Percentiles rank a stretch among this genome's conserved stretches.
Evolutionary conservation across 1,140 invertebrate species (phyloP).

Genomic region (Camponotus floridanus): DNA sequence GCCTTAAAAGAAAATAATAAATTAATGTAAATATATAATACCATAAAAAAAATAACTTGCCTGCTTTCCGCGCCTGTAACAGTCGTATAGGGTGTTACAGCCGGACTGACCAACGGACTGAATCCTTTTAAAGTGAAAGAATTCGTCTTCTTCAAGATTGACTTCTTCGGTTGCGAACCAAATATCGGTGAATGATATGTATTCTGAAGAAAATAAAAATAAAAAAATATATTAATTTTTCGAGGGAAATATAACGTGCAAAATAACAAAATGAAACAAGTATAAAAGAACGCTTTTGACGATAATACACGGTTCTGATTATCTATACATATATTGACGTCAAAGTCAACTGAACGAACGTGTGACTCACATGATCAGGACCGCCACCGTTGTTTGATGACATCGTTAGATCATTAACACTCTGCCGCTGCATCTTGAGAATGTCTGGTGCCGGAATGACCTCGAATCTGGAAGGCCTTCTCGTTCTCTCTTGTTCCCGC

Average conservation of each 20-base stretch:
- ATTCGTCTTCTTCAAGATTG: constrained; percentile 96
- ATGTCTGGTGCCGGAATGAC: constrained; percentile 90
- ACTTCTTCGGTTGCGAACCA: constrained; percentile 91
- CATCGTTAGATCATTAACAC: constrained; percentile 83
- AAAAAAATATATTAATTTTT: neutral
- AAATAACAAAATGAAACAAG: neutral
- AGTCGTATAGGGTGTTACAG: constrained; percentile 92
- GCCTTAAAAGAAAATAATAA: neutral
- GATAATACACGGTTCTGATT: neutral
- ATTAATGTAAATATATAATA: neutral
- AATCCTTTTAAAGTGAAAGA: constrained; percentile 93
- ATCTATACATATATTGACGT: constrained; percentile 53
- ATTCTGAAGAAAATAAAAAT: constrained; percentile 72
- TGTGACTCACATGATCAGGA: constrained; percentile 80
- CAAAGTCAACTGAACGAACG: constrained; percentile 29
- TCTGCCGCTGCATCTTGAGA: constrained; percentile 86
- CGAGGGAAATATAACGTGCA: neutral
- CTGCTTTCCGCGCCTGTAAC: constrained; percentile 94
- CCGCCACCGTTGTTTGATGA: constrained; percentile 77
- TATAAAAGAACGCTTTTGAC: neutral
- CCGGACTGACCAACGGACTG: constrained; percentile 89
- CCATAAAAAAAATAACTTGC: constrained; percentile 81
- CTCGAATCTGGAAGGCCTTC: constrained; percentile 91
- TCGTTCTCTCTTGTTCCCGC: constrained; percentile 85
- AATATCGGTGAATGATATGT: constrained; percentile 87